Evolutionary conservation across 2,797 vertebrate species (phyloP).

Genomic region (Ficedula albicollis): DNA sequence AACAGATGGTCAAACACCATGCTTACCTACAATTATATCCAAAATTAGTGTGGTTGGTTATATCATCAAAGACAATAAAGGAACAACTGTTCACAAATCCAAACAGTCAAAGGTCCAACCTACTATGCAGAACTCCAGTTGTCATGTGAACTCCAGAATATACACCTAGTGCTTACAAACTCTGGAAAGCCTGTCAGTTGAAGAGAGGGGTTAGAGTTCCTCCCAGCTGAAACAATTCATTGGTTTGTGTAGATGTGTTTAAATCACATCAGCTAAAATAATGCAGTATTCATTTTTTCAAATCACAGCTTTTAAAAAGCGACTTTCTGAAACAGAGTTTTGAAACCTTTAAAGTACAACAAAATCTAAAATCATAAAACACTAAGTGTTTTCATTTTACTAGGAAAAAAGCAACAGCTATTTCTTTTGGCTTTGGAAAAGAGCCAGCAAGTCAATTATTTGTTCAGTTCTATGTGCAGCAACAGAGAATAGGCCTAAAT

Average conservation of each 20-base stretch:
- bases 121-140: not conserved
- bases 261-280: not conserved
- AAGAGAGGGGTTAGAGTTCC: not conserved
- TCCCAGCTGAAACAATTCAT: not conserved
- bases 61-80: conserved; percentile 65
- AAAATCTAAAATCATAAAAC: not conserved
- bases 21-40: conserved; percentile 68
- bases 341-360: not conserved
- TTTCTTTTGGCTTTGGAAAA: not conserved
- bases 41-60: conserved; percentile 54
- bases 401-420: not conserved
- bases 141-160: not conserved
- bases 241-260: not conserved
- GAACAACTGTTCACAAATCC: conserved; percentile 48
- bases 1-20: conserved; percentile 70
- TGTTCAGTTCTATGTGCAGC: not conserved
- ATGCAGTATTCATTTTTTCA: not conserved
- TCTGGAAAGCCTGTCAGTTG: not conserved
- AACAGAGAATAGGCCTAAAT: not conserved
- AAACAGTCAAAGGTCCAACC: not conserved
- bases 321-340: not conserved
- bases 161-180: not conserved
- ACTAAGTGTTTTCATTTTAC: not conserved
- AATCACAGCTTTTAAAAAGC: not conserved
- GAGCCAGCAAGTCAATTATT: conserved; percentile 21